These are phyloP conservation scores for Ectropis crepuscularia DNA, from an alignment of 2,888 invertebrate genomes.

Conservation along the genomic window DNA sequence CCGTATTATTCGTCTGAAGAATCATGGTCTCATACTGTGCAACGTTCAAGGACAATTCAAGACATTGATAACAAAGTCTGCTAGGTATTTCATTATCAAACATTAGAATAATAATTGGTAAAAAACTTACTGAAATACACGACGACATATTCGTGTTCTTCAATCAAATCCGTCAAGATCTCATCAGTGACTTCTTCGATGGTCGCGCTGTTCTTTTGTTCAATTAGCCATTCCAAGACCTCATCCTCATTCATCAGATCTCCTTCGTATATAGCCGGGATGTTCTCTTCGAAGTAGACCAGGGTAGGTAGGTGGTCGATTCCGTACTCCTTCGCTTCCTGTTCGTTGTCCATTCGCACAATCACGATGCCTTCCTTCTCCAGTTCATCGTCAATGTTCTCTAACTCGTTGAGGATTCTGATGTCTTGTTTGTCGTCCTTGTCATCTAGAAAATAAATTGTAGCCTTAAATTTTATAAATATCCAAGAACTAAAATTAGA, in stretches of 20 bases:
- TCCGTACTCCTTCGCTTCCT: conserved; percentile 95
- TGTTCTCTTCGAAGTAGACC: conserved; percentile 95
- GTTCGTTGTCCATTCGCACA: conserved; percentile 94
- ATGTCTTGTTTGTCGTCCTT: conserved; percentile 96
- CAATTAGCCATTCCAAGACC: conserved; percentile 94
- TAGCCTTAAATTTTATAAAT: neutral
- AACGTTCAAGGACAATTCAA: no score
- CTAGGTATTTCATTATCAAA: no score
- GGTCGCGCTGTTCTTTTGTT: conserved; percentile 95
- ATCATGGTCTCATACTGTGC: no score
- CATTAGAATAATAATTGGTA: no score
- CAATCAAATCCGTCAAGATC: conserved; percentile 92
- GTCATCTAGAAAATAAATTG: conserved; percentile 86
- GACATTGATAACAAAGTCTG: no score
- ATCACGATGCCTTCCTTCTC: conserved; percentile 96
- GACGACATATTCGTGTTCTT: conserved; percentile 96
- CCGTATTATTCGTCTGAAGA: no score
- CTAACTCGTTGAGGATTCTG: conserved; percentile 93
- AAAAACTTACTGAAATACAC: conserved; percentile 93
- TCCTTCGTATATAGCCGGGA: conserved; percentile 96
- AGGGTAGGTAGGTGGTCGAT: conserved; percentile 94
- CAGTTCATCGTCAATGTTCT: conserved; percentile 96
- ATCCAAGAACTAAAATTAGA: no score
- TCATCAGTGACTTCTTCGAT: conserved; percentile 98
- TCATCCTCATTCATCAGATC: conserved; percentile 96